A percentile compares a stretch with the other conserved stretches of the same genome.
Evolutionary conservation across 2,797 vertebrate genomes (phyloP).

Genomic region (Monodelphis domestica): DNA sequence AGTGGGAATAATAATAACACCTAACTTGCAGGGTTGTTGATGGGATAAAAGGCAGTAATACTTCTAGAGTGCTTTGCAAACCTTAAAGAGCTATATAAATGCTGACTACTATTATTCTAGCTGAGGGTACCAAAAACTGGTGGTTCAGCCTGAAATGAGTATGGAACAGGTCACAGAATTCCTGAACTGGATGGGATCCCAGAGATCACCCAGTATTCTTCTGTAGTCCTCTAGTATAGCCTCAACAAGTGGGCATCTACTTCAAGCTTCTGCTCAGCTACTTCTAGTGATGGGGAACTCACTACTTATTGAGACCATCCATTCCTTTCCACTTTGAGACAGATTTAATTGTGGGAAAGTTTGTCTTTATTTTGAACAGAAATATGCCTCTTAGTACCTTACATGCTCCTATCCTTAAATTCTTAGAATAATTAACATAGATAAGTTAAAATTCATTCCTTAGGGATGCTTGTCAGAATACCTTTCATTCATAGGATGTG

Average conservation of each 20-base stretch:
- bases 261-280: background rate
- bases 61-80: background rate
- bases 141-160: background rate
- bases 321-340: background rate
- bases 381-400: background rate
- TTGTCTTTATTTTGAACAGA: background rate
- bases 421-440: background rate
- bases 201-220: background rate
- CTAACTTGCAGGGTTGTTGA: background rate
- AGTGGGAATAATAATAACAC: background rate
- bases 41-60: background rate
- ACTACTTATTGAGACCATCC: background rate
- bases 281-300: background rate
- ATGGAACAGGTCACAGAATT: background rate
- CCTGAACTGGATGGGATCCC: background rate
- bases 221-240: background rate
- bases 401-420: background rate
- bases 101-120: background rate
- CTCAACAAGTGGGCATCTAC: background rate
- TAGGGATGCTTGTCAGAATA: background rate
- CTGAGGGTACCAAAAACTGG: background rate
- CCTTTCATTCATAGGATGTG: background rate
- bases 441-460: background rate
- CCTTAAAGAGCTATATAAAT: background rate
- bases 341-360: background rate